A percentile compares a stretch with the other conserved stretches of the same genome.
These are phyloP conservation scores for Eospalax fontanierii DNA, from an alignment of 2,797 vertebrate species.

Conservation along the genomic window DNA sequence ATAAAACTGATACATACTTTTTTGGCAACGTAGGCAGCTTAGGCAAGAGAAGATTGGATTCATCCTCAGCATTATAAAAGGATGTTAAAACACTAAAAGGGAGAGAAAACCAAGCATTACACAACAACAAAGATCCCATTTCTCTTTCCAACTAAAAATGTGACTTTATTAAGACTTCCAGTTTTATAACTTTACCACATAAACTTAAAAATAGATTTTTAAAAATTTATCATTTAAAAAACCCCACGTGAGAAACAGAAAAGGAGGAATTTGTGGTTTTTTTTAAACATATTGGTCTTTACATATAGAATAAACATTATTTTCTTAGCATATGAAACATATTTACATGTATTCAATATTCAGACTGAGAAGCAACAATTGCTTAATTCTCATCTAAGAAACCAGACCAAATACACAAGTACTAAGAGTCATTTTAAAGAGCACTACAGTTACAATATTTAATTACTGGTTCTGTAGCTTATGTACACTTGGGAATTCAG, in stretches of 20 bases:
- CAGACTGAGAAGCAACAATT: constrained; percentile 51
- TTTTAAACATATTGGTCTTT: constrained; percentile 11
- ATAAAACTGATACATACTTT: constrained; percentile 91
- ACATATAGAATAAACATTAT: constrained; percentile 22
- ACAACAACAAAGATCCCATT: neutral
- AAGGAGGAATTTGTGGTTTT: neutral
- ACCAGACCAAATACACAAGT: neutral
- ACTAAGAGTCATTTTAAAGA: neutral
- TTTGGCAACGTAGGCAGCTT: constrained; percentile 97
- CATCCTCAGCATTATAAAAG: constrained; percentile 96
- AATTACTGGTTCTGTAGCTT: constrained; percentile 13
- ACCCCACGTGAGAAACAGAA: neutral
- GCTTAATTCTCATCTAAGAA: constrained; percentile 53
- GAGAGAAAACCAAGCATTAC: constrained; percentile 69
- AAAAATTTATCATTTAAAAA: too few relatives aligned
- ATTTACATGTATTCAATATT: neutral
- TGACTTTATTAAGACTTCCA: neutral
- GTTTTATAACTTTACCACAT: constrained; percentile 38
- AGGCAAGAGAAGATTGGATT: constrained; percentile 96
- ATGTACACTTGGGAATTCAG: neutral
- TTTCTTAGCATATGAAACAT: constrained; percentile 26
- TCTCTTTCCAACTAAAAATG: constrained; percentile 31
- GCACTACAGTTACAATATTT: neutral
- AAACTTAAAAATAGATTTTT: neutral
- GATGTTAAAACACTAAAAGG: constrained; percentile 93